Base-by-base conservation (phyloP, 2,888 invertebrate genomes). In the Metellina segmentata region DNA sequence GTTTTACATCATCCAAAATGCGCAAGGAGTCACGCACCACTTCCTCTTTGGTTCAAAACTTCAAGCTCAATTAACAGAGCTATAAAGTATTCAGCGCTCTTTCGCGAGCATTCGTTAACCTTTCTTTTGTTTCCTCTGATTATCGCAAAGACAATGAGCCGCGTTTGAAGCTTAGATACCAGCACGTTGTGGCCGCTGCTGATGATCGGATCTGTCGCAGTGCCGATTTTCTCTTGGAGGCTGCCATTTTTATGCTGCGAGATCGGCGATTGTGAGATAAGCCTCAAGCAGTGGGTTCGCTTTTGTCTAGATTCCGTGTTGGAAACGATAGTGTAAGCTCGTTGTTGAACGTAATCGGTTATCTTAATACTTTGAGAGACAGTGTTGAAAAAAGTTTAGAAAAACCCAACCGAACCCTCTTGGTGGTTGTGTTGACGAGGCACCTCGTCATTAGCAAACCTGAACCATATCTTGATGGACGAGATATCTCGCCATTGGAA, bases 31-130 rank as follows among this genome's bases (percentile, higher is more conserved):
- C 61, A 20, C 61, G 34, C 61, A 16, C 79, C 34, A 61, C 61
- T 75, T 74, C 51, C 75, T 82, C 52, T 51, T 71, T 70, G 13
- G 48, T 72, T 72, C 70, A n/a, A n/a, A n/a, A n/a, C n/a, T n/a
- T n/a, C n/a, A 34, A 61, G 13, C 61, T 85, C 53, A 61, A 75
- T 75, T 85, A 74, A 72, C 83, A 85, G 53, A 34, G 48, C 53
- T 20, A 85, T 85, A 75, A 85, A 75, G 34, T 85, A 75, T 74
- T 85, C 72, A 16, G 74, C 8, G n/a, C 48, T 49, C 81, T 49
- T 81, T 34, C 77, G 19, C 34, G 34, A 48, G 71, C 19, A 75
- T 75, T 53, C n/a, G 53, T 85, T 61, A 75, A 61, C 61, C 53
- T 16, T 61, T 53, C 74, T 78, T 78, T 85, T 85, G 85, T 85